These are phyloP conservation scores for Oxyura jamaicensis DNA, from an alignment of 2,113 vertebrate genomes.

Conservation along the genomic window DNA sequence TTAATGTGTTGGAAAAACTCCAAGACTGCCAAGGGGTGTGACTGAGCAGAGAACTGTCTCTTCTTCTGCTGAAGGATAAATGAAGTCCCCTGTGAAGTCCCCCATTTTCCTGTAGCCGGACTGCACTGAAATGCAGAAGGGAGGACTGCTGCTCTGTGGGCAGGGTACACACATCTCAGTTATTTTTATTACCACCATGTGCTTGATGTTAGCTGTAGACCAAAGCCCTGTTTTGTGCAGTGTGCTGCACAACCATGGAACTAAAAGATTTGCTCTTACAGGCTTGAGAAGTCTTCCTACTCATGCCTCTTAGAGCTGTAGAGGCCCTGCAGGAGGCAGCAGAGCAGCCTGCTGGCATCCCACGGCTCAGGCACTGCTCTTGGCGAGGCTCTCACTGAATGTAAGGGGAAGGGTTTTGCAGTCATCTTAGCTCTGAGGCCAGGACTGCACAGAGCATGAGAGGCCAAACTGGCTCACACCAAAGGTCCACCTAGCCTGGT, in stretches of 20 bases:
- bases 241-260: not conserved
- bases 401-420: not conserved
- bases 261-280: not conserved
- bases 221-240: not conserved
- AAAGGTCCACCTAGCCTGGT: not conserved
- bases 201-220: not conserved
- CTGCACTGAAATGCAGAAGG: not conserved
- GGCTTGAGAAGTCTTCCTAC: not conserved
- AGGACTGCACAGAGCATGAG: accelerated
- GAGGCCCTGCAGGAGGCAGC: not conserved
- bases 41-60: not conserved
- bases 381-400: not conserved
- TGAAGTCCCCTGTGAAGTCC: not conserved
- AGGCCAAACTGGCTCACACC: accelerated
- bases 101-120: not conserved
- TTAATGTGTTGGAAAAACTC: not conserved
- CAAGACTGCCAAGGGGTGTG: not conserved
- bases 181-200: not conserved
- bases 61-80: not conserved
- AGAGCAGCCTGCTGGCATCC: not conserved
- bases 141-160: accelerated
- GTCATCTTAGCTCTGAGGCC: not conserved
- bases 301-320: not conserved
- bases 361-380: not conserved
- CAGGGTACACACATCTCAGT: not conserved